Conservation (phyloP, 2,888 invertebrate species). For the Chrysolina haemoptera region DNA sequence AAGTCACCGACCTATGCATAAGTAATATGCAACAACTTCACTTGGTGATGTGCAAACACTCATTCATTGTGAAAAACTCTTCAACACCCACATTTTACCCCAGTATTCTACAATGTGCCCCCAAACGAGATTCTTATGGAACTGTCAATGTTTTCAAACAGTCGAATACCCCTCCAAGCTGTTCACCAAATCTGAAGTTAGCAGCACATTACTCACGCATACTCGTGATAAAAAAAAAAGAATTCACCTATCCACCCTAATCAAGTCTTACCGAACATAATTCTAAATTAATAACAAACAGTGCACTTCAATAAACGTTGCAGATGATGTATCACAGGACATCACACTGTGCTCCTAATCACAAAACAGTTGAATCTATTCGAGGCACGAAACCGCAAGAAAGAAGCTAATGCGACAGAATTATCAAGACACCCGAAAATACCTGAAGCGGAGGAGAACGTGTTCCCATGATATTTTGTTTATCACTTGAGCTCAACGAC, state of each 20-base stretch:
- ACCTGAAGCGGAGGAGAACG: too few species aligned
- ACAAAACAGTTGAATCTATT: not conserved
- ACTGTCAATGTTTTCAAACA: too few species aligned
- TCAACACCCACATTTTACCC: too few species aligned
- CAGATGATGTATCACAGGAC: constrained; percentile 10
- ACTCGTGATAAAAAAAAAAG: not conserved
- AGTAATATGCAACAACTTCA: not conserved
- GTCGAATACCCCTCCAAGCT: too few species aligned
- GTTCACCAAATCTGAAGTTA: not conserved
- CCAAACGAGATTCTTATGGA: not conserved
- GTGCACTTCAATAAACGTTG: not conserved
- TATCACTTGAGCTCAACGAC: too few species aligned
- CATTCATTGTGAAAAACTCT: too few species aligned
- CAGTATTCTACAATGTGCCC: too few species aligned
- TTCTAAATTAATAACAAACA: not conserved
- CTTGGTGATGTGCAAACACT: not conserved
- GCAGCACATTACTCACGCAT: not conserved
- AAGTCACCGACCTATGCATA: not conserved
- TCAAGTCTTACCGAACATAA: not conserved
- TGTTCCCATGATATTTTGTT: too few species aligned
- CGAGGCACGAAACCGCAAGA: not conserved
- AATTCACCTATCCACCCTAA: constrained; percentile 3
- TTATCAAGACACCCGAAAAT: not conserved
- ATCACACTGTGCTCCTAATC: constrained; percentile 1
- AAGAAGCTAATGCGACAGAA: not conserved